Conservation (phyloP, 2,113 vertebrate species). For the Zingel zingel region DNA sequence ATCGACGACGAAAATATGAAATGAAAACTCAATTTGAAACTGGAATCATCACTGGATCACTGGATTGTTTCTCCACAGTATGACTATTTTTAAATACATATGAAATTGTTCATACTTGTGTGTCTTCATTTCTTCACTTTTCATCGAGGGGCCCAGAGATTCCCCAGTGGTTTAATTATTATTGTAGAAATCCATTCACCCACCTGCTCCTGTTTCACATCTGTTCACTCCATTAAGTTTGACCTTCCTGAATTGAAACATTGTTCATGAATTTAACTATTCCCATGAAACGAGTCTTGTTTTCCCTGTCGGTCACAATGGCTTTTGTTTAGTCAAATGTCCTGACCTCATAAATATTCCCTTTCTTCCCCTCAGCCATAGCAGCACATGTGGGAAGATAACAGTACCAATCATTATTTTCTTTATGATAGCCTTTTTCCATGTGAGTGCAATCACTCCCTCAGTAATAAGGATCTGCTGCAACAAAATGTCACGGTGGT, state of each 20-base stretch:
- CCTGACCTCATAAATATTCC: constrained; percentile 41
- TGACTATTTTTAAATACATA: constrained; percentile 8
- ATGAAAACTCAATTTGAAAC: not conserved
- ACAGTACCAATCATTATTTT: not conserved
- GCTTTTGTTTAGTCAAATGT: constrained; percentile 62
- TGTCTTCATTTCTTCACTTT: not conserved
- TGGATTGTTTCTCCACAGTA: not conserved
- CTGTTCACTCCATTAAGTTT: constrained; percentile 37
- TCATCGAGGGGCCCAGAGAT: not conserved
- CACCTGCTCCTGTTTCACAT: constrained; percentile 33
- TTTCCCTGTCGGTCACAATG: constrained; percentile 57
- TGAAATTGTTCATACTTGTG: not conserved
- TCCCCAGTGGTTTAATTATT: not conserved
- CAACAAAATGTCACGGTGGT: constrained; percentile 23
- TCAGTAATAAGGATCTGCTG: constrained; percentile 3
- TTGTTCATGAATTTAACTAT: constrained; percentile 59
- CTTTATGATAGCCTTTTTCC: constrained; percentile 3
- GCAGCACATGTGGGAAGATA: constrained; percentile 31
- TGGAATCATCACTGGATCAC: not conserved
- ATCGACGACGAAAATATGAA: not conserved
- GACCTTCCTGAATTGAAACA: constrained; percentile 59
- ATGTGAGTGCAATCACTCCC: not conserved
- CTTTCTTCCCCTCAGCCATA: constrained; percentile 9
- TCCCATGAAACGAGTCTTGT: constrained; percentile 50
- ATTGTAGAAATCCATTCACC: constrained; percentile 10